Conservation (phyloP, 2,797 vertebrate species). For the Coranthus polyacanthus region DNA sequence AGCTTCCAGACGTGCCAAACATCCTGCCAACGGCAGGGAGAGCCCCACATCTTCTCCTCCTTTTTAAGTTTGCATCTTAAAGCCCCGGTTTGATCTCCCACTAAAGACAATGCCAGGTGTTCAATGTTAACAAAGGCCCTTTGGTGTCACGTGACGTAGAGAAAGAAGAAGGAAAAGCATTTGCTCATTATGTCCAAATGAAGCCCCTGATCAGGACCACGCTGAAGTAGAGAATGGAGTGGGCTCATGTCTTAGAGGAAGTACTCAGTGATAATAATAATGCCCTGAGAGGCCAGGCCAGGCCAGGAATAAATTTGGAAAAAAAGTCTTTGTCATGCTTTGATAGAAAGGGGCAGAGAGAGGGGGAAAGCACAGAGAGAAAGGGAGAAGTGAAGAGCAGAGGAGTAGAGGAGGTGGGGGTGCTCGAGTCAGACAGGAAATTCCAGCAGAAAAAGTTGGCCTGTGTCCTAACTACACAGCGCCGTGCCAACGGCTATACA, state of each 20-base stretch:
- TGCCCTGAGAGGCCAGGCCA: slow-evolving; percentile 89
- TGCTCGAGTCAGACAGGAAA: slow-evolving; percentile 93
- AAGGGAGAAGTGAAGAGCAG: slow-evolving; percentile 65
- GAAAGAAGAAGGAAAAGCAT: slow-evolving; percentile 67
- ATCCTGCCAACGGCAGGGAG: slow-evolving; percentile 68
- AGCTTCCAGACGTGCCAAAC: slow-evolving; percentile 67
- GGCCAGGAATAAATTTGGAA: slow-evolving; percentile 81
- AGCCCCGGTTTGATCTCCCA: slow-evolving; percentile 64
- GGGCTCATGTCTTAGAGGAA: slow-evolving; percentile 89
- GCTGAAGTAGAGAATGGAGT: slow-evolving; percentile 75
- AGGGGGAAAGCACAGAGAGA: slow-evolving; percentile 24
- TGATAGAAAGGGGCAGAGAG: slow-evolving; percentile 71
- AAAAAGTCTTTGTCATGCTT: slow-evolving; percentile 87
- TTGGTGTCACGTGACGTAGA: slow-evolving; percentile 43
- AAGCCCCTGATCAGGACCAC: slow-evolving; percentile 73
- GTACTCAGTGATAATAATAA: slow-evolving; percentile 92
- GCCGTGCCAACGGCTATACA: slow-evolving; percentile 79
- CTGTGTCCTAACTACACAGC: slow-evolving; percentile 87
- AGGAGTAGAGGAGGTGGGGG: slow-evolving; percentile 72
- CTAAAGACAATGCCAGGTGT: slow-evolving; percentile 82
- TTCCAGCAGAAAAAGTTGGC: slow-evolving; percentile 92
- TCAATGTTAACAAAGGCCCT: slow-evolving; percentile 71
- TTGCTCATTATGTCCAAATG: slow-evolving; percentile 81
- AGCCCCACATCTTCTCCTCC: slow-evolving; percentile 50
- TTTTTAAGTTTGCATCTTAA: slow-evolving; percentile 60